A percentile compares a stretch with the other conserved stretches of the same genome.
phyloP scores from a whole-genome alignment of 2,888 invertebrate species.

The Ophion ventricosus region DNA sequence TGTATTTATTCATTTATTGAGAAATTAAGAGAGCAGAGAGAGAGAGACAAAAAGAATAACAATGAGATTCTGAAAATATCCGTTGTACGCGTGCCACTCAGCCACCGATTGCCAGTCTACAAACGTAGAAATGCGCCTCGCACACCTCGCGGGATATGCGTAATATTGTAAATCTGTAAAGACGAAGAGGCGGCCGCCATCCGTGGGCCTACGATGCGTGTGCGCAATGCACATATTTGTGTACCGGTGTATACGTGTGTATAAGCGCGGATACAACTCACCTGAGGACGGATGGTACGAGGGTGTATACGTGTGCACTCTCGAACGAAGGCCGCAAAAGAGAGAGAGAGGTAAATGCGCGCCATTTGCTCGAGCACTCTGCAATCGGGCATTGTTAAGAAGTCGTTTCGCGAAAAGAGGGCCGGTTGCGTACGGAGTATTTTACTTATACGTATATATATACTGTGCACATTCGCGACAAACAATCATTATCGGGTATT shows the following conservation, averaged over 20 bases:
- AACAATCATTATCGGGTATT: slow-evolving; percentile 57
- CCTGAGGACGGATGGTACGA: slow-evolving; percentile 26
- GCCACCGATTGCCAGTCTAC: slow-evolving; percentile 41
- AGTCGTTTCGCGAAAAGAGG: slow-evolving; percentile 55
- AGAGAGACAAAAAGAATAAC: slow-evolving; percentile 10
- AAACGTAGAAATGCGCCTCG: slow-evolving; percentile 44
- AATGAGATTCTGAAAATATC: slow-evolving; percentile 46
- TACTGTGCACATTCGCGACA: slow-evolving; percentile 51
- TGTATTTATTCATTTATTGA: too few species aligned
- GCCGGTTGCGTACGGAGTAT: background rate
- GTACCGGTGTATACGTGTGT: background rate
- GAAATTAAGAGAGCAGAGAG: slow-evolving; percentile 1
- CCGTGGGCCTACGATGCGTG: slow-evolving; percentile 3
- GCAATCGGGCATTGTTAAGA: slow-evolving; percentile 61
- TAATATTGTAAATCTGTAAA: slow-evolving; percentile 51
- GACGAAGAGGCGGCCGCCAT: background rate
- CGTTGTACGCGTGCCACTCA: slow-evolving; percentile 51
- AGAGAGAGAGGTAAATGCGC: slow-evolving; percentile 46
- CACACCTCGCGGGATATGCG: slow-evolving; percentile 11
- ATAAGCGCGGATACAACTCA: background rate
- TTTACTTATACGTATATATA: slow-evolving; percentile 23
- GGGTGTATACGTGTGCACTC: slow-evolving; percentile 14
- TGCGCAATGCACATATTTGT: background rate
- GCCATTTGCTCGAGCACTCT: slow-evolving; percentile 53
- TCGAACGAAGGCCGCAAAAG: slow-evolving; percentile 20